Evolutionary conservation across 2,113 vertebrate species (phyloP).

Genomic region (Perca fluviatilis): DNA sequence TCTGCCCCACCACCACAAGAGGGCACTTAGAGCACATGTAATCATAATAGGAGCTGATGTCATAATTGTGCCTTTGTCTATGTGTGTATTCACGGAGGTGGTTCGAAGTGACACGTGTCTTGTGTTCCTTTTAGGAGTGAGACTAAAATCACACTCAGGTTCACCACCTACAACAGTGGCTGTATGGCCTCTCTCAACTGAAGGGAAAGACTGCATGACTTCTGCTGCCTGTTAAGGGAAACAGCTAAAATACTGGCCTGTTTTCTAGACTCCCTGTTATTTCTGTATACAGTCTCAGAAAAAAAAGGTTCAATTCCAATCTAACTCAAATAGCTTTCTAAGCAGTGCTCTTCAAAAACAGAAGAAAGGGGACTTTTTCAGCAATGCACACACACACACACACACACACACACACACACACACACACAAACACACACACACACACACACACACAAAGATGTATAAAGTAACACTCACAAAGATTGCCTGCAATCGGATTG

Average conservation of each 20-base stretch:
- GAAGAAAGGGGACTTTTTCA: slow-evolving; percentile 74
- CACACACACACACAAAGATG: slow-evolving; percentile 26
- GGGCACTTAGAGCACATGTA: slow-evolving; percentile 60
- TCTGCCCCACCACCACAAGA: slow-evolving; percentile 65
- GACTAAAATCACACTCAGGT: slow-evolving; percentile 85
- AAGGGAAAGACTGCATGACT: slow-evolving; percentile 90
- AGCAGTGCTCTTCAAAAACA: slow-evolving; percentile 91
- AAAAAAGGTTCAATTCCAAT: slow-evolving; percentile 84
- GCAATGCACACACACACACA: not conserved
- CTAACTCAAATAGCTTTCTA: slow-evolving; percentile 85
- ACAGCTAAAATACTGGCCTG: slow-evolving; percentile 88
- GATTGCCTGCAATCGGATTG: slow-evolving; percentile 10
- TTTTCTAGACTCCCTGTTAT: slow-evolving; percentile 87
- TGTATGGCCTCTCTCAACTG: slow-evolving; percentile 88
- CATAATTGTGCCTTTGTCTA: slow-evolving; percentile 29
- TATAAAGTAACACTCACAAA: slow-evolving; percentile 11
- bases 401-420: slow-evolving; percentile 20
- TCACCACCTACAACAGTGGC: slow-evolving; percentile 87
- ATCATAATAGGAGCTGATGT: slow-evolving; percentile 30
- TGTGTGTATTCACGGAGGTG: slow-evolving; percentile 18
- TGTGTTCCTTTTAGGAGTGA: slow-evolving; percentile 11
- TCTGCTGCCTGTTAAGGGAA: slow-evolving; percentile 89
- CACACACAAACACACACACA: slow-evolving; percentile 16
- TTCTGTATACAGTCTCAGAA: slow-evolving; percentile 85
- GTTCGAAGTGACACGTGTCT: not conserved